phyloP scores from a whole-genome alignment of 2,888 invertebrate species.

The Meteorus cinctellus region DNA sequence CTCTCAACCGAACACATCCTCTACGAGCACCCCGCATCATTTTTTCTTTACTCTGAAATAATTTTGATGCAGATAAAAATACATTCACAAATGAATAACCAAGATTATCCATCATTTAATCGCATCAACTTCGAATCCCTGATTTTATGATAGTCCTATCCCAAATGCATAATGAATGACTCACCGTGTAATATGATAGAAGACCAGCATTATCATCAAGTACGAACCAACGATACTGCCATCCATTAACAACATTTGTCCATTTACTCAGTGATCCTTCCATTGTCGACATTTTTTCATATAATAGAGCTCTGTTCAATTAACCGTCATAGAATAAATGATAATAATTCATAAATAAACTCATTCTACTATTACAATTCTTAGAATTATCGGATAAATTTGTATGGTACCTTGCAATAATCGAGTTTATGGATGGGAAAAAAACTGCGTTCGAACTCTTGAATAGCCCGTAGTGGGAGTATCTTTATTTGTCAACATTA shows the following conservation, averaged over 20 bases:
- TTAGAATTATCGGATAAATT: too few relatives aligned
- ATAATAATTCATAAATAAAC: neutral
- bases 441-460: too few relatives aligned
- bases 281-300: conserved; percentile 79
- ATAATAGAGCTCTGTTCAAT: neutral
- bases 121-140: neutral
- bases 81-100: neutral
- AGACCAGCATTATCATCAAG: conserved; percentile 97
- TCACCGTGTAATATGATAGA: conserved; percentile 97
- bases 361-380: neutral
- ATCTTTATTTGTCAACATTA: too few relatives aligned
- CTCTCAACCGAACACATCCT: conserved; percentile 97
- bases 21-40: conserved; percentile 98
- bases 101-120: neutral
- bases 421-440: too few relatives aligned
- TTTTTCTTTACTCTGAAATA: conserved; percentile 95
- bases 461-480: too few relatives aligned
- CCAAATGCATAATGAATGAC: conserved; percentile 61
- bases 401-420: too few relatives aligned
- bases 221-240: conserved; percentile 99
- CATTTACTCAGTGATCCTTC: conserved; percentile 97
- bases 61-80: neutral
- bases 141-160: too few relatives aligned
- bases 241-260: conserved; percentile 98
- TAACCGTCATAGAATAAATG: neutral